Evolutionary conservation across 2,113 vertebrate species (phyloP).

Genomic region (Mustelus asterias): DNA sequence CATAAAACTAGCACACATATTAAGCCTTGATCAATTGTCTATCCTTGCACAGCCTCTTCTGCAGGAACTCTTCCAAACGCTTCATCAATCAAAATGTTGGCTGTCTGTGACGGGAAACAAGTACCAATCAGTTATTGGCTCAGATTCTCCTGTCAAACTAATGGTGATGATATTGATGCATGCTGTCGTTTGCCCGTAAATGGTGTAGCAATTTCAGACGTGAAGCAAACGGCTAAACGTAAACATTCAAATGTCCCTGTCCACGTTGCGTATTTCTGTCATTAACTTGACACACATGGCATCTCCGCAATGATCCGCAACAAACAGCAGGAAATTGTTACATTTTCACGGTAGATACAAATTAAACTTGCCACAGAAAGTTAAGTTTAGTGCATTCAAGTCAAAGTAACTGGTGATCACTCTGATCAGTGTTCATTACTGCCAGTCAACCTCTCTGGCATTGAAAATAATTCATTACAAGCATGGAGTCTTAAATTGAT

Average conservation of each 20-base stretch:
- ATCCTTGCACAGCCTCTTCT: background rate
- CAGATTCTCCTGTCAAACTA: background rate
- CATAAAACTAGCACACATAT: background rate
- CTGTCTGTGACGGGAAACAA: background rate
- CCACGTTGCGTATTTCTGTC: background rate
- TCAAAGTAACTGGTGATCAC: background rate
- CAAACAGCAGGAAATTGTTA: background rate
- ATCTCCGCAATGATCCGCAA: background rate
- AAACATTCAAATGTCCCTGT: background rate
- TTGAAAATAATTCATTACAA: background rate
- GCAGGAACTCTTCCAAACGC: background rate
- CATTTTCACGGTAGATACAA: background rate
- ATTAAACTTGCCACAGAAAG: background rate
- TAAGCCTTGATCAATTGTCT: background rate
- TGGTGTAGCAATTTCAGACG: background rate
- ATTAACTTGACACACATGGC: background rate
- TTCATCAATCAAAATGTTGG: background rate
- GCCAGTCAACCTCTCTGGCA: background rate
- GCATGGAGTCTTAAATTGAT: background rate
- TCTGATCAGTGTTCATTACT: background rate
- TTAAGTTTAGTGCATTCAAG: background rate
- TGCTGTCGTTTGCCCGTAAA: background rate
- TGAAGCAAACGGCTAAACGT: background rate
- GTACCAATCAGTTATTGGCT: background rate
- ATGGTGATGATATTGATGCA: background rate